Evolutionary conservation across 2,888 invertebrate genomes (phyloP).

Genomic region (Orthosia cruda): DNA sequence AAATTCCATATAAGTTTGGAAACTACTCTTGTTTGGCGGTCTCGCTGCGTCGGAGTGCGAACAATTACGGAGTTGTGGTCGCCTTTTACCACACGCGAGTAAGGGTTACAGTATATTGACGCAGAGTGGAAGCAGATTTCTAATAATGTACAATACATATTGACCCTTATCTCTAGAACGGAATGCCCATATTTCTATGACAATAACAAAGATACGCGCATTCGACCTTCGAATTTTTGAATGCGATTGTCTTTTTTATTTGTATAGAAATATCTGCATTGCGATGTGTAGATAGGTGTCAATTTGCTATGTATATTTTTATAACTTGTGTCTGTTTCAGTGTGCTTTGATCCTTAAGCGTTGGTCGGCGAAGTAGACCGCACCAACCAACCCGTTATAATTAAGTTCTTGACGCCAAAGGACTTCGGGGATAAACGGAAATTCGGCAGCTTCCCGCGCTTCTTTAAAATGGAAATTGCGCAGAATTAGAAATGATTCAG

Average conservation of each 20-base stretch:
- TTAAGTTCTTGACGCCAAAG: conserved; percentile 55
- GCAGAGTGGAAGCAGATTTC: no score
- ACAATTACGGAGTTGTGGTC: conserved; percentile 60
- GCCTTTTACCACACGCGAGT: conserved; percentile 55
- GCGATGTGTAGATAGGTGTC: no score
- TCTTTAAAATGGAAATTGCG: conserved; percentile 60
- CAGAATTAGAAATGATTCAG: conserved; percentile 54
- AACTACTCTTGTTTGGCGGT: conserved; percentile 58
- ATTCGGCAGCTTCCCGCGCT: conserved; percentile 42
- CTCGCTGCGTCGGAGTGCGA: conserved; percentile 29
- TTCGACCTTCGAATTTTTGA: no score
- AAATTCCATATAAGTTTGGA: conserved; percentile 60
- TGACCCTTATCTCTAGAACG: no score
- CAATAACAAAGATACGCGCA: no score
- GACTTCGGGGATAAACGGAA: conserved; percentile 41
- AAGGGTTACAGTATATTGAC: no score
- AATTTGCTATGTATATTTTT: no score
- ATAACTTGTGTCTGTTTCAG: no score
- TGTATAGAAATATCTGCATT: no score
- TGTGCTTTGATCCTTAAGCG: conserved; percentile 16
- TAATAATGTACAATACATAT: no score
- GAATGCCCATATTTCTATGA: no score
- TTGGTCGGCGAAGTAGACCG: conserved; percentile 28
- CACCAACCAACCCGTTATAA: conserved; percentile 51
- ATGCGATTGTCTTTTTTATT: no score